A percentile compares a stretch with the other conserved stretches of the same genome.
phyloP scores from a whole-genome alignment of 2,888 invertebrate species.

The Boloria selene region DNA sequence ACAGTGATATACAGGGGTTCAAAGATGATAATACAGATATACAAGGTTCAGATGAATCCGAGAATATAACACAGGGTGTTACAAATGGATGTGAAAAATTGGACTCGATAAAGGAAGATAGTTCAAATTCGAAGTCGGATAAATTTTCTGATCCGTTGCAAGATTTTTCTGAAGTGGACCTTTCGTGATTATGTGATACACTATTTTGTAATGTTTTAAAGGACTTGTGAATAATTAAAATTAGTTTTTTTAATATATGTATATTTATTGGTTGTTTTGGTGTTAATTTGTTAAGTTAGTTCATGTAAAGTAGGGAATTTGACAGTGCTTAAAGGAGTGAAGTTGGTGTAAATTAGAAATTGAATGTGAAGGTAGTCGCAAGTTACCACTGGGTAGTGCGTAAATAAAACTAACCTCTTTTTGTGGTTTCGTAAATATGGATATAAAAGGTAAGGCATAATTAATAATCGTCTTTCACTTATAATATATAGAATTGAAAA shows the following conservation, averaged over 20 bases:
- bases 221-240: conserved; percentile 24
- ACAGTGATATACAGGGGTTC: background rate
- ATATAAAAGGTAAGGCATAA: too few relatives aligned
- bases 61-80: background rate
- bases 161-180: conserved; percentile 63
- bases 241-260: background rate
- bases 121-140: conserved; percentile 43
- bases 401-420: too few relatives aligned
- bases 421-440: too few relatives aligned
- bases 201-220: conserved; percentile 54
- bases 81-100: conserved; percentile 32
- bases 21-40: conserved; percentile 3
- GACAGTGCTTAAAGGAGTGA: too few relatives aligned
- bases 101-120: conserved; percentile 39
- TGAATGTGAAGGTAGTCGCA: too few relatives aligned
- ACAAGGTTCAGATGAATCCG: background rate
- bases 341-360: too few relatives aligned
- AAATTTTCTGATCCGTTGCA: conserved; percentile 55
- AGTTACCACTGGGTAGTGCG: too few relatives aligned
- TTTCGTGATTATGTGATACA: conserved; percentile 63
- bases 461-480: too few relatives aligned
- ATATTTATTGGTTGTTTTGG: background rate
- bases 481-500: too few relatives aligned
- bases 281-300: background rate
- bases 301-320: too few relatives aligned